These are phyloP conservation scores for Rhinichthys klamathensis DNA, from an alignment of 2,113 vertebrate species.

Conservation along the genomic window DNA sequence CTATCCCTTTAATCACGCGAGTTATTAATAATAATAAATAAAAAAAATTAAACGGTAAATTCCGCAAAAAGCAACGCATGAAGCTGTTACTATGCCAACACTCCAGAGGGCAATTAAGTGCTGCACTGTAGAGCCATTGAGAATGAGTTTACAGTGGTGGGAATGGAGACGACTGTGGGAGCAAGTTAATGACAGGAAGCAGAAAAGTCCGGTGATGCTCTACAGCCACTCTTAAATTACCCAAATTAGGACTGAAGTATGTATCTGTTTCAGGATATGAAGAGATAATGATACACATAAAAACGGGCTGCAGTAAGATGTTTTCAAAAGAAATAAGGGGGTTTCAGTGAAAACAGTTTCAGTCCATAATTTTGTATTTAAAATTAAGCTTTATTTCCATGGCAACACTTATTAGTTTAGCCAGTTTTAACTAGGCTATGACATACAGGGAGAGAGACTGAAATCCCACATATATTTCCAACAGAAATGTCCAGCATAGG, in stretches of 20 bases:
- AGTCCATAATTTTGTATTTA: not conserved
- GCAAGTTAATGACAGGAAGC: not conserved
- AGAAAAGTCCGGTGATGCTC: slow-evolving; percentile 10
- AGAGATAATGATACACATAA: not conserved
- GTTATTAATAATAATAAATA: too few relatives aligned
- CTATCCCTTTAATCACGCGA: too few relatives aligned
- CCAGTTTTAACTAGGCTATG: not conserved
- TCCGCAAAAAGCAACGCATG: not conserved
- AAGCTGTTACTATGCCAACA: slow-evolving; percentile 10
- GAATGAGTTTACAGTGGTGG: not conserved
- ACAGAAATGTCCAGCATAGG: not conserved
- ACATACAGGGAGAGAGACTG: not conserved
- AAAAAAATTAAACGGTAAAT: slow-evolving; percentile 29
- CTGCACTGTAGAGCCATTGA: not conserved
- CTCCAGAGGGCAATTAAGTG: not conserved
- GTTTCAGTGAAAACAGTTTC: not conserved
- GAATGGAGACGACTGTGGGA: slow-evolving; percentile 9
- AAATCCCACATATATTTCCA: not conserved
- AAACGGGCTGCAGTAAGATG: not conserved
- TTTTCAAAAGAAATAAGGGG: not conserved
- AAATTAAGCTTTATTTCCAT: slow-evolving; percentile 1
- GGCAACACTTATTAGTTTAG: not conserved
- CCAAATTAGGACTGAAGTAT: slow-evolving; percentile 5
- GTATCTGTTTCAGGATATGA: not conserved
- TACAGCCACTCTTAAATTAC: not conserved